These are phyloP conservation scores for Rhingia campestris DNA, from an alignment of 2,888 invertebrate species.

Conservation along the genomic window DNA sequence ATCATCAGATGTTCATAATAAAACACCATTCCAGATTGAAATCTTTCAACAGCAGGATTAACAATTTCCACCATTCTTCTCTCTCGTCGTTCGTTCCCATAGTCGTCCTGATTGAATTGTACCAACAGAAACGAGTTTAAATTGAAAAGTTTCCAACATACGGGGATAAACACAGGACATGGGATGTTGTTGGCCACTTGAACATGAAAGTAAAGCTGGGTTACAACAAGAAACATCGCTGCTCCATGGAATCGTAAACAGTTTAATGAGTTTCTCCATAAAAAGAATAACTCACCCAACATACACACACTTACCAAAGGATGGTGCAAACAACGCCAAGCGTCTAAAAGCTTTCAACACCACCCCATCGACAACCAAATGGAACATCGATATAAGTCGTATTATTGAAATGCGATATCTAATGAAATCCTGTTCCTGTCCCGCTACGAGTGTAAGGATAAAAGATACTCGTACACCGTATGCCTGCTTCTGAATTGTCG, in stretches of 20 bases:
- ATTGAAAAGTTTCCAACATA: conserved; percentile 1
- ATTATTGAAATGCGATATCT: conserved; percentile 23
- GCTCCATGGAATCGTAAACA: conserved; percentile 42
- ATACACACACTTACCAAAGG: conserved; percentile 6
- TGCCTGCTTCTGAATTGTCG: conserved; percentile 1
- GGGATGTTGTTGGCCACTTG: neutral
- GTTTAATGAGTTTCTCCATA: conserved; percentile 28
- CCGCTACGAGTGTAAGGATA: neutral
- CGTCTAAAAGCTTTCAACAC: neutral
- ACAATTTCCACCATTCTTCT: neutral
- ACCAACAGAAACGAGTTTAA: conserved; percentile 17
- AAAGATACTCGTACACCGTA: neutral
- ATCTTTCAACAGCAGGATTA: neutral
- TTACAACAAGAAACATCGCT: neutral
- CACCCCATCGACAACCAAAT: neutral
- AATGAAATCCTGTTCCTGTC: conserved; percentile 19
- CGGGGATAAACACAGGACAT: neutral
- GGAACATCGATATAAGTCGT: conserved; percentile 8
- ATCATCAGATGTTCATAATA: conserved; percentile 16
- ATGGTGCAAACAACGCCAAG: neutral
- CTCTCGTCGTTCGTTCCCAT: neutral
- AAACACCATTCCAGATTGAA: neutral
- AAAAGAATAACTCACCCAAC: conserved; percentile 12
- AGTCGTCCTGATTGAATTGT: conserved; percentile 7
- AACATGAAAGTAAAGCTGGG: neutral